phyloP scores from a whole-genome alignment of 2,888 invertebrate species.

The Allacma fusca region DNA sequence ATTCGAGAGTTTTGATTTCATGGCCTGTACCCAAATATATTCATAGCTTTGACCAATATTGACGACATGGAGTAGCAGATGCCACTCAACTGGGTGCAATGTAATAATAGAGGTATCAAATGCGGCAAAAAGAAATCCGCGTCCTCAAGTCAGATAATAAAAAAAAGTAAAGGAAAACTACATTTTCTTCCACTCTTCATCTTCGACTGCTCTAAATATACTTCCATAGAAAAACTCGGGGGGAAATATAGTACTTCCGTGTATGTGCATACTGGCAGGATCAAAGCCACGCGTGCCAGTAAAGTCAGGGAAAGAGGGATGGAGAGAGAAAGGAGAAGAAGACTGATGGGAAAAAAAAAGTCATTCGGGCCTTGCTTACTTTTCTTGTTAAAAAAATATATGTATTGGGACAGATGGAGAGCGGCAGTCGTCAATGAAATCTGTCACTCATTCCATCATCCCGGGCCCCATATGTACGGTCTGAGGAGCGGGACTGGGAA shows the following conservation, averaged over 20 bases:
- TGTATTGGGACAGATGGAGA: conserved; percentile 14
- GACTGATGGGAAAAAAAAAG: conserved; percentile 11
- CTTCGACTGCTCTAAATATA: neutral
- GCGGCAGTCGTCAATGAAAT: conserved; percentile 32
- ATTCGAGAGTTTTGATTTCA: conserved; percentile 42
- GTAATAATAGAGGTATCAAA: conserved; percentile 53
- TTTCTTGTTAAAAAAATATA: conserved; percentile 18
- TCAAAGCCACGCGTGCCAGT: conserved; percentile 21
- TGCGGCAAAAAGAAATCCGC: conserved; percentile 36
- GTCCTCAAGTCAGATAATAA: conserved; percentile 36
- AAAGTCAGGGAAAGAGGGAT: neutral
- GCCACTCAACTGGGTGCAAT: conserved; percentile 57
- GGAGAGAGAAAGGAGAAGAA: neutral
- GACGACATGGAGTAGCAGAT: conserved; percentile 57
- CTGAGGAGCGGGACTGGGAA: neutral
- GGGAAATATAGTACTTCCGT: neutral
- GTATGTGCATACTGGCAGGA: neutral
- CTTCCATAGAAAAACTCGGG: neutral
- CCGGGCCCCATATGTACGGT: neutral
- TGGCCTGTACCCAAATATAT: conserved; percentile 52
- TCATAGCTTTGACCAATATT: conserved; percentile 54
- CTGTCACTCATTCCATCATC: conserved; percentile 37
- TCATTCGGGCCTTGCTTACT: neutral
- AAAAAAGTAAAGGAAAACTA: conserved; percentile 34
- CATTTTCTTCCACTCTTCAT: conserved; percentile 21